Conservation (phyloP, 2,113 vertebrate genomes). For the Lepus americanus region DNA sequence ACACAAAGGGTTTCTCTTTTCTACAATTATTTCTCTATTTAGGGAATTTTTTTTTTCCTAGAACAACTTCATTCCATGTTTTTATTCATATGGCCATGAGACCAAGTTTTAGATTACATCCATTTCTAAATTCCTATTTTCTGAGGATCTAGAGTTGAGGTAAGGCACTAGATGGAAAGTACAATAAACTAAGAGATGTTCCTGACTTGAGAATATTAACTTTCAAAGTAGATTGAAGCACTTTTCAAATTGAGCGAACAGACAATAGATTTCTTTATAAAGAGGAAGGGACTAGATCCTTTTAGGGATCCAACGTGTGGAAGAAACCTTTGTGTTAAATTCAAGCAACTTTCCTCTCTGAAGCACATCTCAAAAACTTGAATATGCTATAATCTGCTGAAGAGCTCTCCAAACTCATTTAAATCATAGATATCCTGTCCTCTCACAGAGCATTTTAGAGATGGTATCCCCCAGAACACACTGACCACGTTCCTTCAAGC, state of each 20-base stretch:
- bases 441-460: constrained; percentile 11
- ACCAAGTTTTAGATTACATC: neutral
- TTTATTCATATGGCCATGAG: neutral
- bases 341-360: constrained; percentile 45
- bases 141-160: neutral
- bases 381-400: neutral
- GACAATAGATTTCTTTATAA: neutral
- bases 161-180: constrained; percentile 18
- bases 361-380: constrained; percentile 50
- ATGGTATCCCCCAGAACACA: neutral
- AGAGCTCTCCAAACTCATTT: constrained; percentile 13
- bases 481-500: neutral
- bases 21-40: neutral
- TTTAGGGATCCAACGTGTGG: neutral
- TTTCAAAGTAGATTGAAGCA: neutral
- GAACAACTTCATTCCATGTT: constrained; percentile 17
- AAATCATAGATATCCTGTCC: neutral
- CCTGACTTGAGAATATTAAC: neutral
- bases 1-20: neutral
- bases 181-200: neutral
- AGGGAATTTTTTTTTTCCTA: constrained; percentile 12
- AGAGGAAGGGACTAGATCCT: neutral
- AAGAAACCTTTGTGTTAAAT: constrained; percentile 21
- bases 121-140: constrained; percentile 1
- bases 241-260: constrained; percentile 24